Base-by-base conservation (phyloP, 2,888 invertebrate species). In the Eupithecia centaureata region DNA sequence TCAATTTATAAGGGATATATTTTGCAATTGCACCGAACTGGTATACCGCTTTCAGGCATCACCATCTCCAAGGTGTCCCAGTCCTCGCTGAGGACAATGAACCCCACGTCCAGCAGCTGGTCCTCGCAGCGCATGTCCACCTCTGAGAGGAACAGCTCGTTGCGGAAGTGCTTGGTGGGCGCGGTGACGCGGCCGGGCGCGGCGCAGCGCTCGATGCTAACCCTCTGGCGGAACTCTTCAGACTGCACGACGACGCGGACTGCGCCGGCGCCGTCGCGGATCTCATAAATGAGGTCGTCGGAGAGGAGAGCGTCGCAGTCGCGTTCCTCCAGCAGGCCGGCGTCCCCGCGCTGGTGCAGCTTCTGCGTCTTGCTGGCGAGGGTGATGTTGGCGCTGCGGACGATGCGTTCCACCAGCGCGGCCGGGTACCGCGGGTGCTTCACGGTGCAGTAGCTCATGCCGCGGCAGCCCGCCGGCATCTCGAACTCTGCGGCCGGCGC, bases 11-110 rank as follows among this genome's bases (percentile, higher is more conserved):
- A 51, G 4, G 22, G 13, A 51, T 51, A 27, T 28, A 54, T 27
- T 15, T 25, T 57, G 47, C 66, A 66, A 18, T 61, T 42, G 47
- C 65, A 66, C 47, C 32, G 30, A 25, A 66, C 61, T 0, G 65
- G 61, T 8, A 66, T 47, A 2, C 65, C 65, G 12, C 27, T 28
- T 42, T 38, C 61, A 25, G 60, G 54, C 28, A 35, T 10, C 18
- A 63, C 42, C 56, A 64, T 67, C 62, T 67, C 60, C 12, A 61
- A 18, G 15, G 33, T 38, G 8, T 57, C 12, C 65, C 65, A 66
- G 22, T 61, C 57, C 28, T 61, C 47, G 47, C 42, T 61, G 56
- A 66, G 61, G 28, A 57, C 61, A 1, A 61, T 7, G 12, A 66
- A 66, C 3, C 42, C 33, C 2, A 66, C 5, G 5, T 47, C 47